A percentile compares a stretch with the other conserved stretches of the same genome.
These are phyloP conservation scores for Suillia variegata DNA, from an alignment of 2,888 invertebrate species.

Conservation along the genomic window DNA sequence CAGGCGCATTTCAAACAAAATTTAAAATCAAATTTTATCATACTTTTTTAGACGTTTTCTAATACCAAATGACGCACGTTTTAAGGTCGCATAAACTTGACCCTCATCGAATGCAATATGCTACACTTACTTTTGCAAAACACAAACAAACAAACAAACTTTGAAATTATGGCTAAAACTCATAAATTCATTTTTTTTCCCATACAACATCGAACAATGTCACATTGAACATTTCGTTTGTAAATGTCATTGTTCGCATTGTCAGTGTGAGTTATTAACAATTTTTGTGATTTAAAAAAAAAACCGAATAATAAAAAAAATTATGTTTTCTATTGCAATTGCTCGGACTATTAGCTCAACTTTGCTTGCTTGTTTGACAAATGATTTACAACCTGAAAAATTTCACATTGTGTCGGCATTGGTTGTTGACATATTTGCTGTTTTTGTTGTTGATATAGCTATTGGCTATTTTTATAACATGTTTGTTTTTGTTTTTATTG, in stretches of 20 bases:
- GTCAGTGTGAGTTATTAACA: conserved; percentile 19
- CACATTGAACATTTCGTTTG: conserved; percentile 10
- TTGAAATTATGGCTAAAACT: not conserved
- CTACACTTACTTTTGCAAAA: not conserved
- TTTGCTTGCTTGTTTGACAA: not conserved
- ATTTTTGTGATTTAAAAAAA: conserved; percentile 19
- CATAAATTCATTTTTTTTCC: conserved; percentile 1
- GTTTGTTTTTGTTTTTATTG: no score
- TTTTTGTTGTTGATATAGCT: no score
- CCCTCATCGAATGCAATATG: conserved; percentile 1
- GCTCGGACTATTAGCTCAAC: not conserved
- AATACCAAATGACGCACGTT: no score
- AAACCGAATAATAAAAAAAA: not conserved
- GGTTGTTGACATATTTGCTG: not conserved
- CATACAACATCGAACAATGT: conserved; percentile 4
- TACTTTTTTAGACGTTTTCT: no score
- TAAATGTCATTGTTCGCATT: conserved; percentile 19
- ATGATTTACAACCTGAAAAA: conserved; percentile 7
- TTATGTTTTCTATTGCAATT: not conserved
- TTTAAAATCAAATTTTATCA: no score
- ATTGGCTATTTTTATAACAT: no score
- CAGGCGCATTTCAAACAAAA: no score
- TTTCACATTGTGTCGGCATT: conserved; percentile 15
- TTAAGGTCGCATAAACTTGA: conserved; percentile 12
- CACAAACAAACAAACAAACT: no score